Evolutionary conservation across 2,113 vertebrate species (phyloP).

Genomic region (Shinisaurus crocodilurus): DNA sequence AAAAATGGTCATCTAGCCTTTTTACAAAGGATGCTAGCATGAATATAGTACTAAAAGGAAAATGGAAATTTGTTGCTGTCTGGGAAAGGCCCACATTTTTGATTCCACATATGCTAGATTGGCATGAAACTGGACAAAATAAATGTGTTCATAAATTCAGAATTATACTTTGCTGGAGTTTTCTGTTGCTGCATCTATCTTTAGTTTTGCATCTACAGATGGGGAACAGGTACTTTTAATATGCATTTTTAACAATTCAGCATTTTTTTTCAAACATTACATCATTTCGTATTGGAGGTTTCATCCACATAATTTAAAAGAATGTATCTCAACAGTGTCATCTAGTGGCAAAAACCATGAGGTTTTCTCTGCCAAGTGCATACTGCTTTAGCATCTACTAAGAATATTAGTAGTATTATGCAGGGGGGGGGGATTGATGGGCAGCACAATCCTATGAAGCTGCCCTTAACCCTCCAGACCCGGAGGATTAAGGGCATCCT

Average conservation of each 20-base stretch:
- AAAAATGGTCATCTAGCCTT: neutral
- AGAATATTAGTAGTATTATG: neutral
- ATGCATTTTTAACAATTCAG: slow-evolving; percentile 5
- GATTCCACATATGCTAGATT: neutral
- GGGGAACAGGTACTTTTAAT: neutral
- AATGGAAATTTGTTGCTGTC: neutral
- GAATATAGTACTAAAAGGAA: neutral
- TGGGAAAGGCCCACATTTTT: neutral
- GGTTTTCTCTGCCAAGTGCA: neutral
- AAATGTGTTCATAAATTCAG: neutral
- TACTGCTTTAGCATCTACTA: neutral
- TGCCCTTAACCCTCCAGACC: no score
- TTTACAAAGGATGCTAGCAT: neutral
- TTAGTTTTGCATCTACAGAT: neutral
- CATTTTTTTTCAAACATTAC: neutral
- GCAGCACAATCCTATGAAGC: no score
- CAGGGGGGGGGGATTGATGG: no score
- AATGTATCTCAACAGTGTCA: slow-evolving; percentile 67
- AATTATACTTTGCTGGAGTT: neutral
- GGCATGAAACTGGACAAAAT: neutral
- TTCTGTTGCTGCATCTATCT: neutral
- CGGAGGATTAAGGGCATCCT: no score
- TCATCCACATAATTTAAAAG: neutral
- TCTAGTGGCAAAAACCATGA: slow-evolving; percentile 56
- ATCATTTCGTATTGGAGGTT: neutral